phyloP scores from a whole-genome alignment of 2,113 vertebrate species.

The Sebastes schlegelii region DNA sequence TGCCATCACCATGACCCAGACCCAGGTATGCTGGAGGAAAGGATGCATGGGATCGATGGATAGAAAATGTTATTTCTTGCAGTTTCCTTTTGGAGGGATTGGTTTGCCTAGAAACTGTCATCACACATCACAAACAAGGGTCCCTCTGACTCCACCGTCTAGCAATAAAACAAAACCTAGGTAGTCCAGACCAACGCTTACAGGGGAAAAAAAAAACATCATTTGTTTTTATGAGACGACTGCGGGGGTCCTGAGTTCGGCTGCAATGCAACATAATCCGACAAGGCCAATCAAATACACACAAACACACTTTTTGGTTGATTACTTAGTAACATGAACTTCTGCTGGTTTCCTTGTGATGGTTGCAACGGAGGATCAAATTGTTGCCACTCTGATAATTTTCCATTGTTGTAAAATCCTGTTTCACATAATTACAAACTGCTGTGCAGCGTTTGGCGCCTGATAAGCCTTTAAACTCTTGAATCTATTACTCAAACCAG shows the following conservation, averaged over 20 bases:
- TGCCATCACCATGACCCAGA: neutral
- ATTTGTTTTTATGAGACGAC: constrained; percentile 2
- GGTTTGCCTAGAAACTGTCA: neutral
- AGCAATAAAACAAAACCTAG: neutral
- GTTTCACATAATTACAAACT: neutral
- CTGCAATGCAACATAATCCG: neutral
- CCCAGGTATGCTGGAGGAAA: neutral
- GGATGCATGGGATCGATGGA: neutral
- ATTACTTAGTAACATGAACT: neutral
- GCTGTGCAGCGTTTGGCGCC: neutral
- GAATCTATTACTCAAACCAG: constrained; percentile 1
- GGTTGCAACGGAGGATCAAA: neutral
- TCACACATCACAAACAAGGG: neutral
- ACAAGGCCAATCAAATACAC: neutral
- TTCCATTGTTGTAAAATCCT: neutral
- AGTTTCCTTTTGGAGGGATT: neutral
- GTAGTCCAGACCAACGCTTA: neutral
- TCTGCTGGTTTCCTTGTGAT: too few relatives aligned
- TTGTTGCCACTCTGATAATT: neutral
- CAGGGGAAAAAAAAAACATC: neutral
- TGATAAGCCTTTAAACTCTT: neutral
- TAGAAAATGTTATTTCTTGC: neutral
- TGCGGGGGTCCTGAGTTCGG: neutral
- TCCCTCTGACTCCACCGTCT: neutral
- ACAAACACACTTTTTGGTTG: neutral